Conservation (phyloP, 2,888 invertebrate species). For the Eulithis testata region DNA sequence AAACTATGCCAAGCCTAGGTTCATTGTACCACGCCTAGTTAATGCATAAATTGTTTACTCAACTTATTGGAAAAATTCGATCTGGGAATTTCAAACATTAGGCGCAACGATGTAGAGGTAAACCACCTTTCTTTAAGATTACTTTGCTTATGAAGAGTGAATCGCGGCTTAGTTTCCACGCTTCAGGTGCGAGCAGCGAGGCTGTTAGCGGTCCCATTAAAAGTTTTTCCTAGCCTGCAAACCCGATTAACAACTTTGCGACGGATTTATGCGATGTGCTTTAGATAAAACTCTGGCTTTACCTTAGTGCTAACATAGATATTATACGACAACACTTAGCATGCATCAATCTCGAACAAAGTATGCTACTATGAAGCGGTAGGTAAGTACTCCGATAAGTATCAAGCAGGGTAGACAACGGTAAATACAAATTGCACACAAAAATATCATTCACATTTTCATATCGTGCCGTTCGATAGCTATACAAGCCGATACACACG, state of each 20-base stretch:
- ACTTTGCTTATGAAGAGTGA: constrained; percentile 21
- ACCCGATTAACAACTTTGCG: constrained; percentile 55
- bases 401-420: constrained; percentile 8
- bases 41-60: neutral
- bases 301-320: constrained; percentile 16
- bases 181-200: constrained; percentile 28
- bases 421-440: constrained; percentile 38
- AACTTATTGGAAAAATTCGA: neutral
- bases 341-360: constrained; percentile 22
- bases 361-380: constrained; percentile 25
- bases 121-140: constrained; percentile 7
- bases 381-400: constrained; percentile 7
- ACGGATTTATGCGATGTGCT: constrained; percentile 47
- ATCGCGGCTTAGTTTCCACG: constrained; percentile 28
- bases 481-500: constrained; percentile 14
- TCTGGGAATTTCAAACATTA: neutral
- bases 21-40: neutral
- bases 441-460: constrained; percentile 36
- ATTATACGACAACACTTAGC: constrained; percentile 25
- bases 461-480: constrained; percentile 34
- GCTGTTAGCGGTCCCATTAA: constrained; percentile 54
- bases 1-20: neutral
- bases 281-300: constrained; percentile 30
- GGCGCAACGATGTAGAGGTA: neutral
- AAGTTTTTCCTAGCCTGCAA: constrained; percentile 51